Evolutionary conservation across 2,797 vertebrate genomes (phyloP), one percentile per base, ranked within the genome.

Genomic region (Austrolebias charrua): DNA sequence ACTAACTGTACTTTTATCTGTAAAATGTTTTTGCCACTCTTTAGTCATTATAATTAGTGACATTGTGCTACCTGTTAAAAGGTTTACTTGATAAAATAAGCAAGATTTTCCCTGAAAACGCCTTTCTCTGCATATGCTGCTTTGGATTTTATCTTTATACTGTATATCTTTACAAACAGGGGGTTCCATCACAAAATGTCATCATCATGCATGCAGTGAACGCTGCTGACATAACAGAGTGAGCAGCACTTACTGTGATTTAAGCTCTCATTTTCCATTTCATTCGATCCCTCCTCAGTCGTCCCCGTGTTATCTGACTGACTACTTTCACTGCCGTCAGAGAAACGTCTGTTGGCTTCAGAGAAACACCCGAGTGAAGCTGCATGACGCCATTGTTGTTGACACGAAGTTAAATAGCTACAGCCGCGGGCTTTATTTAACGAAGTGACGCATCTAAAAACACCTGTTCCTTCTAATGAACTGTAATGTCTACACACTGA

Each of bases 221-320:
- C 2, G 31, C 8, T 1, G 8, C 8, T 4, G 5, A 6, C 31
- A 33, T 33, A 33, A 11, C 35, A 3, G 8, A 38, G 12, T 3
- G 12, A 45, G 46, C 46, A 42, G 3, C 3, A 35, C 85, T 89
- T 76, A 90, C 89, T 72, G 58, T 63, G 63, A 31, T 29, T 63
- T 5, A 20, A 16, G 4, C 19, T 42, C 18, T 14, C 46, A 3
- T 13, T 15, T 6, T 78, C 48, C 31, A n/a, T 28, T 46, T 69
- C 57, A 0, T 18, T 42, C 4, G 63, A 42, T 13, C 75, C 66
- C 35, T 74, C 69, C 44, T 60, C 56, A 35, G 18, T 18, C 45
- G 28, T 4, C 1, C 16, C 74, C 11, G 7, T 11, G 19, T 14
- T 69, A 24, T 63, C 12, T 44, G 66, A 54, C 43, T 47, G 24